Base-by-base conservation (phyloP, 2,797 vertebrate genomes). In the Aphelocoma californica region DNA sequence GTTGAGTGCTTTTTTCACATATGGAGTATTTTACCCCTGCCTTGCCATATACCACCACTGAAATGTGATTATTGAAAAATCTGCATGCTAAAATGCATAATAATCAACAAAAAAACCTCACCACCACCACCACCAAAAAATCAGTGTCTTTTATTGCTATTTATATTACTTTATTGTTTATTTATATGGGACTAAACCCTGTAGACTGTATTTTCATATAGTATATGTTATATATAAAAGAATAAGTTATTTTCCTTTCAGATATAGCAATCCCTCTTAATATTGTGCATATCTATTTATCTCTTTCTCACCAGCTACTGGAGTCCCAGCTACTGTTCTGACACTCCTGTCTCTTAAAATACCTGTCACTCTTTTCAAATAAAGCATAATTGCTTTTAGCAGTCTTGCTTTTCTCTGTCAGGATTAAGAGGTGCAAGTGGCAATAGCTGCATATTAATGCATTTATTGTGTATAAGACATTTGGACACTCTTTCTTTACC, bases 401-500 rank as follows among this genome's bases (percentile, higher is more conserved):
- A 88, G 6, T 58, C 56, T 86, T 83, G 47, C 66, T 90, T 72
- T 80, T 90, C 40, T 90, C 75, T 66, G 50, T 81, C 48, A 77
- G 50, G 36, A 72, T 95, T 86, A 86, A 85, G 75, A 97, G 45
- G 44, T 70, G 82, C 25, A 88, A 82, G 70, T 16, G 6, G 47
- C 87, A 95, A 96, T 58, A 95, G 44, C 32, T 53, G 61, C 53
- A 83, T 62, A 66, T 83, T 92, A 92, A 96, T 93, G 80, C 42
- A 78, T 86, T 92, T 93, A 74, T 42, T 85, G n/a, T 92, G 45
- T 16, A 25, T 80, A 81, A 96, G 65, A 66, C 77, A 91, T 78
- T 94, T 86, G 91, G 62, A 81, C 72, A 88, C 51, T 66, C 88
- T 87, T 92, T 82, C 84, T 97, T 97, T 96, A 86, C 91, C 91